Conservation (phyloP, 2,888 invertebrate species). For the Sarcophaga variegata region DNA sequence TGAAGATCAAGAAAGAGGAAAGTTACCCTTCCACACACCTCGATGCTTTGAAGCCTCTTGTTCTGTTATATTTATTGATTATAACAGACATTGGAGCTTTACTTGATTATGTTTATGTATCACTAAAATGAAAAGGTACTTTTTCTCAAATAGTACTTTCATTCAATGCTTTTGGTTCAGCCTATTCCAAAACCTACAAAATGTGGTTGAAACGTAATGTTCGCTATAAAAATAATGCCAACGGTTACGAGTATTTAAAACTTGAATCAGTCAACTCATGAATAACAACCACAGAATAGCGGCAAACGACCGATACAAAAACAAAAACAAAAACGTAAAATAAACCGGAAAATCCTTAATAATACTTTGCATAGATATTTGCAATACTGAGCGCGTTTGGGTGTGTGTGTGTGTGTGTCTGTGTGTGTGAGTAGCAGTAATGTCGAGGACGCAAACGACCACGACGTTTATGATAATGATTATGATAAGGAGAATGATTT, state of each 20-base stretch:
- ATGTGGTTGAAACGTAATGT: slow-evolving; percentile 41
- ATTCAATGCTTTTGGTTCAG: too few relatives aligned
- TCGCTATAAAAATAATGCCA: slow-evolving; percentile 16
- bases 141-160: too few relatives aligned
- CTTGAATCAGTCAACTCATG: slow-evolving; percentile 8
- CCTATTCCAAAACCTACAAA: neutral
- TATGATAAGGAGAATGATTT: slow-evolving; percentile 47
- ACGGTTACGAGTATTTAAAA: slow-evolving; percentile 45
- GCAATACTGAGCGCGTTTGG: neutral
- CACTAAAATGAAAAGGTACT: too few relatives aligned
- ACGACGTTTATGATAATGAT: neutral
- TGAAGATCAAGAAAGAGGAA: too few relatives aligned
- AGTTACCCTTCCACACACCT: too few relatives aligned
- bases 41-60: too few relatives aligned
- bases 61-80: too few relatives aligned
- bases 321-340: neutral
- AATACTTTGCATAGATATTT: slow-evolving; percentile 21
- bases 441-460: neutral
- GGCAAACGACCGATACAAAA: neutral
- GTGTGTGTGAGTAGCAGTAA: neutral
- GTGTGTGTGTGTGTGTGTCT: too few relatives aligned
- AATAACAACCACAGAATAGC: slow-evolving; percentile 7
- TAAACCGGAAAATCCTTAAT: slow-evolving; percentile 13
- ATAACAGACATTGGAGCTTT: too few relatives aligned
- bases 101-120: too few relatives aligned